Evolutionary conservation across 2,113 vertebrate species (phyloP).

Genomic region (Gobius niger): DNA sequence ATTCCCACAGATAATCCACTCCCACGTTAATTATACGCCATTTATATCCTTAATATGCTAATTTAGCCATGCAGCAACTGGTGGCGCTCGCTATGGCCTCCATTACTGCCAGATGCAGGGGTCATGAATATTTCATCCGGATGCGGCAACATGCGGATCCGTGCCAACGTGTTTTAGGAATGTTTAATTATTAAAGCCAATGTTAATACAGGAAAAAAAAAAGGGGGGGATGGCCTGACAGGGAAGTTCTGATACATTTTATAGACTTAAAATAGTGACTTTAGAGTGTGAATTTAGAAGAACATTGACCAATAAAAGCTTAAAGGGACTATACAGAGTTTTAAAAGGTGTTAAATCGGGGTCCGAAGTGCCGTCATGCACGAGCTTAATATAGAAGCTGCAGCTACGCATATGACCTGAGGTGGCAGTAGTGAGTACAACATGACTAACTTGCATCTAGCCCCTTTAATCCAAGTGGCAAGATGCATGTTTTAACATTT

Average conservation of each 20-base stretch:
- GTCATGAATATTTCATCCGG: conserved; percentile 69
- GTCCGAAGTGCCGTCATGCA: too few relatives aligned
- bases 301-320: too few relatives aligned
- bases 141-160: conserved; percentile 36
- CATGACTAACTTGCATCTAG: too few relatives aligned
- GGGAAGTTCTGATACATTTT: neutral
- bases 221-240: neutral
- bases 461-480: too few relatives aligned
- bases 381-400: too few relatives aligned
- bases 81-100: conserved; percentile 37
- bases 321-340: too few relatives aligned
- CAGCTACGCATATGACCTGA: too few relatives aligned
- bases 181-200: neutral
- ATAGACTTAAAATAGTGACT: too few relatives aligned
- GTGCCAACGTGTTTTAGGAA: conserved; percentile 1
- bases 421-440: too few relatives aligned
- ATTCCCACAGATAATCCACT: conserved; percentile 59
- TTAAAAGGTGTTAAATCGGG: too few relatives aligned
- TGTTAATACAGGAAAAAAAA: neutral
- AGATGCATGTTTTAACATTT: too few relatives aligned
- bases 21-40: conserved; percentile 73
- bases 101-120: conserved; percentile 54
- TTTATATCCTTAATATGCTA: conserved; percentile 76
- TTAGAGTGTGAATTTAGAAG: too few relatives aligned
- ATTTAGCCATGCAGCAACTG: conserved; percentile 52